A percentile compares a stretch with the other conserved stretches of the same genome.
These are phyloP conservation scores for Zaprionus taronus DNA, from an alignment of 1,140 invertebrate genomes.

Conservation along the genomic window DNA sequence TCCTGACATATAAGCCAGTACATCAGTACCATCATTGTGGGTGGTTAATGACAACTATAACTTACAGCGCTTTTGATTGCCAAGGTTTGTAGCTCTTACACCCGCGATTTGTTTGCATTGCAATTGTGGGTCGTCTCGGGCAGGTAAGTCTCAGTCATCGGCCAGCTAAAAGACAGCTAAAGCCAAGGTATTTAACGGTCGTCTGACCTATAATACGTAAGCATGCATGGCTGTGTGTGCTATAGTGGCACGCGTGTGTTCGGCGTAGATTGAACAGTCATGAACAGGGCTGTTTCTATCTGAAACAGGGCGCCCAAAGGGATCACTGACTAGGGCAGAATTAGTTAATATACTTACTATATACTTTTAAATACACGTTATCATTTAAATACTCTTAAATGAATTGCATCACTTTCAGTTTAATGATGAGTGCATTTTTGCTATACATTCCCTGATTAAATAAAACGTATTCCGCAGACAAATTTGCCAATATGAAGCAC, in stretches of 20 bases:
- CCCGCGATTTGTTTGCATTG: conserved; percentile 68
- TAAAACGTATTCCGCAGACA: background rate
- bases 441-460: background rate
- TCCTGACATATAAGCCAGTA: conserved; percentile 38
- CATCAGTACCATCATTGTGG: conserved; percentile 29
- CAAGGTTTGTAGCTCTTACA: conserved; percentile 53
- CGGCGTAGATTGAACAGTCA: conserved; percentile 55
- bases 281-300: conserved; percentile 44
- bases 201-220: conserved; percentile 49
- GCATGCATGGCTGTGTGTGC: conserved; percentile 19
- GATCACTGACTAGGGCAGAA: background rate
- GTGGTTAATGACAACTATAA: conserved; percentile 65
- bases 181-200: conserved; percentile 59
- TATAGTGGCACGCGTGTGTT: conserved; percentile 48
- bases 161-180: conserved; percentile 39
- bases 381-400: background rate
- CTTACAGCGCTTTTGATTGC: conserved; percentile 62
- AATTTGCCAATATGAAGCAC: conserved; percentile 1
- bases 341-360: background rate
- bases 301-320: conserved; percentile 6
- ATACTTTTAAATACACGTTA: background rate
- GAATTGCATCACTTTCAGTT: background rate
- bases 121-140: conserved; percentile 48
- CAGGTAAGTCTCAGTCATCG: conserved; percentile 21
- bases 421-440: background rate